Evolutionary conservation across 2,113 vertebrate species (phyloP), one percentile per base, ranked within the genome.

Genomic region (Typhlomys cinereus): DNA sequence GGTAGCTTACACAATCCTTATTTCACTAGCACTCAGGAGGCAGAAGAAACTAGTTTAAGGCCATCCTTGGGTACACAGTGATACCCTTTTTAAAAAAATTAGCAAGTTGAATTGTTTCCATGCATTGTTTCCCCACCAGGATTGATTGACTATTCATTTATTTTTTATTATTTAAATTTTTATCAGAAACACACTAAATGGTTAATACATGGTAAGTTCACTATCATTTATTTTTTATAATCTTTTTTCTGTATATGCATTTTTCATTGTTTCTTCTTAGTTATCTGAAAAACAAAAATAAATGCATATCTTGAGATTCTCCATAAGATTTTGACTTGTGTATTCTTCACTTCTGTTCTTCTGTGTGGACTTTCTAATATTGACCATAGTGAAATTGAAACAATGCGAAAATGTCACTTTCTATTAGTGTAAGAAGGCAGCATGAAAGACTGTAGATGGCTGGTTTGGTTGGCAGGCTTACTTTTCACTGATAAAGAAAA

Each of bases 371-470:
- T 67, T 91, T 78, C 39, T 93, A 36, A 67, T 78, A 76, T 62
- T 69, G 48, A 41, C 71, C 69, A 82, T 15, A n/a, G 69, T 39
- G 70, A 73, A 91, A 74, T 21, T 85, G 59, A 79, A 94, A 36
- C 41, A 23, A 54, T 75, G 14, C 64, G 39, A 88, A 94, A 87
- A 92, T 46, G n/a, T 15, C 44, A 7, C 21, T 85, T 92, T 90
- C 44, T 67, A 48, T 48, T 85, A 91, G 83, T 66, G 93, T 83
- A 57, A 54, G 18, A 90, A 81, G 23, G 54, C 36, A 81, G 54
- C 50, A 46, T 31, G 44, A 90, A 78, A 92, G 52, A 11, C 59
- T 78, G 44, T 59, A 2, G 5, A 15, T 64, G 52, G 79, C 2
- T 78, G 75, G 66, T 15, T 54, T 85, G 57, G 46, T 11, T 78